These are phyloP conservation scores for Pyxicephalus adspersus DNA, from an alignment of 2,113 vertebrate genomes.

Conservation along the genomic window DNA sequence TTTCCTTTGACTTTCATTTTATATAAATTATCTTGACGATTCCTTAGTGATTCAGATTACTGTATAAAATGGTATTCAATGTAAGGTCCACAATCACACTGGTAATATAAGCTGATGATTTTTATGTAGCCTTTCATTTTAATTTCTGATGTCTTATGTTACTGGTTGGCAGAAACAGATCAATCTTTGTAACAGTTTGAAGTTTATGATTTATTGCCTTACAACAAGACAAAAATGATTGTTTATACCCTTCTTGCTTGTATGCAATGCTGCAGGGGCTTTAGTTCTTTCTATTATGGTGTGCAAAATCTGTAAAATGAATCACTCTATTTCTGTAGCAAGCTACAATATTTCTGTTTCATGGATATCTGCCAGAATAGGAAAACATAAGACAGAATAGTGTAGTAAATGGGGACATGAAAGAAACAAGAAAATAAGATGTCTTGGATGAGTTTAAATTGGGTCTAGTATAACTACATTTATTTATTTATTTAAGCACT, in stretches of 20 bases:
- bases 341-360: constrained; percentile 65
- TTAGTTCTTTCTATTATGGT: constrained; percentile 66
- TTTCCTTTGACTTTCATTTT: background rate
- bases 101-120: constrained; percentile 39
- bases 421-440: background rate
- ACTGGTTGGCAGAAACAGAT: constrained; percentile 51
- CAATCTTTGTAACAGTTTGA: constrained; percentile 55
- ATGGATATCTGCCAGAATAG: constrained; percentile 55
- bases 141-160: constrained; percentile 40
- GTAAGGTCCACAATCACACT: background rate
- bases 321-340: constrained; percentile 68
- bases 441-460: constrained; percentile 6
- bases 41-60: constrained; percentile 7
- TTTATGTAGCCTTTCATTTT: constrained; percentile 40
- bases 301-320: constrained; percentile 65
- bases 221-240: constrained; percentile 53
- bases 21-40: constrained; percentile 6
- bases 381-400: background rate
- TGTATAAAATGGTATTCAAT: constrained; percentile 3
- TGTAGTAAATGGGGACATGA: background rate
- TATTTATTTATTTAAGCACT: background rate
- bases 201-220: constrained; percentile 57
- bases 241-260: constrained; percentile 63
- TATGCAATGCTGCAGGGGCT: constrained; percentile 62
- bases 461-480: background rate